Percentiles rank a stretch among this genome's conserved stretches.
Evolutionary conservation across 2,888 invertebrate genomes (phyloP).

Genomic region (Pomacea canaliculata): DNA sequence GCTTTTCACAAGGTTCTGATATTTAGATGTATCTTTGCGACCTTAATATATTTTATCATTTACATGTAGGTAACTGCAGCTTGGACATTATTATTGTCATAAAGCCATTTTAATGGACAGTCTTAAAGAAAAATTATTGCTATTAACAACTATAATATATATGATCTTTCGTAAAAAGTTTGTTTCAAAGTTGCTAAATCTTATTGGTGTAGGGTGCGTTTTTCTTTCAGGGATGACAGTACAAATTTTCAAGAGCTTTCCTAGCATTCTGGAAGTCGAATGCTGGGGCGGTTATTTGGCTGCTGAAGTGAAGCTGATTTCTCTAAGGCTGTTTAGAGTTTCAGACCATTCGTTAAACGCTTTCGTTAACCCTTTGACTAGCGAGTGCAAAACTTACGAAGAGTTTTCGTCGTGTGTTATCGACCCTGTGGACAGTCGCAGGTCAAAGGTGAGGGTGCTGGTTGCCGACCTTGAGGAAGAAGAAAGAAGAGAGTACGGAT

Average conservation of each 20-base stretch:
- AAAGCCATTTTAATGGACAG: too few species aligned
- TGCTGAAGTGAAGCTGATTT: slow-evolving; percentile 18
- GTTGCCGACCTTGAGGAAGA: slow-evolving; percentile 18
- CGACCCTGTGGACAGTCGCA: background rate
- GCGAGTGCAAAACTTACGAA: slow-evolving; percentile 6
- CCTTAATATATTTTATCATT: too few species aligned
- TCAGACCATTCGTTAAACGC: background rate
- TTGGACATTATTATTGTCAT: too few species aligned
- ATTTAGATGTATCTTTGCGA: too few species aligned
- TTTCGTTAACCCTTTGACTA: slow-evolving; percentile 12
- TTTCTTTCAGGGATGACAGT: slow-evolving; percentile 15
- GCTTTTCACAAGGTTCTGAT: too few species aligned
- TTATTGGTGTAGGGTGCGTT: background rate
- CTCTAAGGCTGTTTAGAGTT: slow-evolving; percentile 6
- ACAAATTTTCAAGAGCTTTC: slow-evolving; percentile 11
- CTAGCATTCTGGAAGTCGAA: slow-evolving; percentile 22
- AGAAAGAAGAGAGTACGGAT: slow-evolving; percentile 14
- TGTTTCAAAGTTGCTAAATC: too few species aligned
- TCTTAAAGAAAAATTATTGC: too few species aligned
- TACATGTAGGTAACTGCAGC: too few species aligned
- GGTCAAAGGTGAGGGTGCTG: slow-evolving; percentile 9
- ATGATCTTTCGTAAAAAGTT: too few species aligned
- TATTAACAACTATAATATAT: too few species aligned
- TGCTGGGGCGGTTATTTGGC: slow-evolving; percentile 10
- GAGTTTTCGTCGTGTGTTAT: slow-evolving; percentile 15